A percentile compares a stretch with the other conserved stretches of the same genome.
These are phyloP conservation scores for Cataglyphis albicans DNA, from an alignment of 2,888 invertebrate species.

Conservation along the genomic window DNA sequence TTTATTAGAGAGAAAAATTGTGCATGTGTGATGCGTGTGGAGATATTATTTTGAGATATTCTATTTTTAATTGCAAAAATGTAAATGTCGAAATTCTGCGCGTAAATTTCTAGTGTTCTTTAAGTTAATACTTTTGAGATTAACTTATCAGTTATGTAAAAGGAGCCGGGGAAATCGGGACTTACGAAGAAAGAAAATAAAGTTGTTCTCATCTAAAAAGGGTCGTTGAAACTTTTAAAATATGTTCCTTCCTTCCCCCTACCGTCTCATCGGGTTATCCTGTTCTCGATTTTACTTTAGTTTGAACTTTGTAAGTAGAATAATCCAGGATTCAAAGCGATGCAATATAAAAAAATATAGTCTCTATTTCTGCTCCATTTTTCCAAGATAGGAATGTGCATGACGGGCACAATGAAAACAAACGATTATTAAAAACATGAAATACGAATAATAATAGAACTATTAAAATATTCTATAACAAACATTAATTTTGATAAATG, in stretches of 20 bases:
- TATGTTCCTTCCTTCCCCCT: constrained; percentile 17
- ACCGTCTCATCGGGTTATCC: constrained; percentile 28
- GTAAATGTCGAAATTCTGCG: not conserved
- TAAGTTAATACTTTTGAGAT: constrained; percentile 17
- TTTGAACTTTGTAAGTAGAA: constrained; percentile 34
- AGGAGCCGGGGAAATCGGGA: constrained; percentile 16
- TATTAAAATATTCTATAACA: not conserved
- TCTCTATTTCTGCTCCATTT: not conserved
- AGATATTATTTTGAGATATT: not conserved
- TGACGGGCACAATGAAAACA: not conserved
- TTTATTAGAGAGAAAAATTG: not conserved
- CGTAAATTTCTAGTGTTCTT: constrained; percentile 3
- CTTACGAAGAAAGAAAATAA: constrained; percentile 31
- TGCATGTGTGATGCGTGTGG: too few relatives aligned
- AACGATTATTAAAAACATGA: not conserved
- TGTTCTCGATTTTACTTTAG: constrained; percentile 12
- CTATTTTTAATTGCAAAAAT: not conserved
- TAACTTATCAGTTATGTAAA: constrained; percentile 43
- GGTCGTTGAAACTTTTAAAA: constrained; percentile 44
- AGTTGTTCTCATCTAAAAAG: constrained; percentile 38
- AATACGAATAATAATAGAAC: not conserved
- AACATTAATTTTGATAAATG: constrained; percentile 6
- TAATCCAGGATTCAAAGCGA: constrained; percentile 24
- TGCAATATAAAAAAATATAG: not conserved
- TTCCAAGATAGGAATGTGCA: not conserved